phyloP scores from a whole-genome alignment of 1,140 invertebrate species.

The Sitophilus oryzae region DNA sequence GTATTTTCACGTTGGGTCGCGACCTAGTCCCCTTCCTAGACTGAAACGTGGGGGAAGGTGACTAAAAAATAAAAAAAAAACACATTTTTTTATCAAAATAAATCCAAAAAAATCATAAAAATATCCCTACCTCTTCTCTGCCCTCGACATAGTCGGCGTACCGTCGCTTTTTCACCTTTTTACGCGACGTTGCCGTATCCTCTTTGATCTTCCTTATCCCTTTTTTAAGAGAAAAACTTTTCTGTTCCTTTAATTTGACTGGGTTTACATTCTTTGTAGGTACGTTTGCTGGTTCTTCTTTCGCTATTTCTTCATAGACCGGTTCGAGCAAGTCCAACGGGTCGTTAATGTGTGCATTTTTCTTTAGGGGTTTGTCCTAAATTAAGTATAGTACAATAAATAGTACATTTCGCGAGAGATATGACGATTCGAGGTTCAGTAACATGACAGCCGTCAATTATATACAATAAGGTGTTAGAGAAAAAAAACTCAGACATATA shows the following conservation, averaged over 20 bases:
- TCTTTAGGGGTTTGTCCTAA: conserved; percentile 14
- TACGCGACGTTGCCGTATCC: not conserved
- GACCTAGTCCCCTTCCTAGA: conserved; percentile 39
- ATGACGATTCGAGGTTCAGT: conserved; percentile 6
- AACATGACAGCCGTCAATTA: no score
- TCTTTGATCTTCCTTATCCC: not conserved
- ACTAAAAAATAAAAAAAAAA: conserved; percentile 22
- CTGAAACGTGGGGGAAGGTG: conserved; percentile 29
- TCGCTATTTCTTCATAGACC: conserved; percentile 33
- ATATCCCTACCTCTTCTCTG: conserved; percentile 24
- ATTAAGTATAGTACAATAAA: not conserved
- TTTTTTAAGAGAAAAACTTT: conserved; percentile 9
- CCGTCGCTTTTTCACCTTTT: conserved; percentile 25
- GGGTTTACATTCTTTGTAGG: not conserved
- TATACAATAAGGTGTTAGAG: no score
- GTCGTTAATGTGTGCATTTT: conserved; percentile 28
- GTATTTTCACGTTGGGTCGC: conserved; percentile 38
- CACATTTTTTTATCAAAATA: not conserved
- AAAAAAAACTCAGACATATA: no score
- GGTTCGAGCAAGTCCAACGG: conserved; percentile 33
- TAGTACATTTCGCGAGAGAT: not conserved
- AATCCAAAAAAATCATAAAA: no score
- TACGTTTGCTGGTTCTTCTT: conserved; percentile 21
- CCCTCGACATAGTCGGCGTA: conserved; percentile 22
- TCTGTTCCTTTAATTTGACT: conserved; percentile 16